A percentile compares a stretch with the other conserved stretches of the same genome.
These are phyloP conservation scores for Lepetodrilus schrolli DNA, from an alignment of 2,888 invertebrate genomes.

Conservation along the genomic window DNA sequence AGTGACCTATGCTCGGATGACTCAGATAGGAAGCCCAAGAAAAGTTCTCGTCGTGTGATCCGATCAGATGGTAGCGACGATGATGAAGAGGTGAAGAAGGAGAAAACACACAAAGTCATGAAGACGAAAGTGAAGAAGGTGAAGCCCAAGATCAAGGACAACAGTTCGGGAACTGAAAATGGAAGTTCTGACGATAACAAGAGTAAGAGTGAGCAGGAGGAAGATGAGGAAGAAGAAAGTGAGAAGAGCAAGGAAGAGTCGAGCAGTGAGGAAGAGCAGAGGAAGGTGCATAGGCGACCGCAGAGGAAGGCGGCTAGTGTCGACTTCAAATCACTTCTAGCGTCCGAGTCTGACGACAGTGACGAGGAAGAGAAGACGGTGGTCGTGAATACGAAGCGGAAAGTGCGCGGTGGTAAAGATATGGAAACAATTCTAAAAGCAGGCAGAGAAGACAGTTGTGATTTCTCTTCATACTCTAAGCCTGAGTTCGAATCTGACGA, in stretches of 20 bases:
- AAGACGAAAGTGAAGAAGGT: slow-evolving; percentile 41
- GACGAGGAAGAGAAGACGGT: slow-evolving; percentile 30
- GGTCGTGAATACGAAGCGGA: slow-evolving; percentile 25
- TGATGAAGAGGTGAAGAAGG: slow-evolving; percentile 32
- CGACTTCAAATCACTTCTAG: slow-evolving; percentile 1
- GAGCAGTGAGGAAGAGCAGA: slow-evolving; percentile 40
- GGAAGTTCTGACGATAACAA: slow-evolving; percentile 30
- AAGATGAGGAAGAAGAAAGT: slow-evolving; percentile 26
- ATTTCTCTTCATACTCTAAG: slow-evolving; percentile 9
- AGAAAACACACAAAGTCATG: slow-evolving; percentile 21
- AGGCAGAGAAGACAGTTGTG: slow-evolving; percentile 42
- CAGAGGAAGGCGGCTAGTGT: slow-evolving; percentile 4
- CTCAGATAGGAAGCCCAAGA: slow-evolving; percentile 35
- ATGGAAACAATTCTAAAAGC: slow-evolving; percentile 38
- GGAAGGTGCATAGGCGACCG: slow-evolving; percentile 30
- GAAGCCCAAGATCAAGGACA: slow-evolving; percentile 25
- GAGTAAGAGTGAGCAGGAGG: slow-evolving; percentile 3
- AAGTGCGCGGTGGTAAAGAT: slow-evolving; percentile 33
- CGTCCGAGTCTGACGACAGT: slow-evolving; percentile 33
- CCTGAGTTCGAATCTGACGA: neutral
- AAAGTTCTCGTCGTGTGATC: slow-evolving; percentile 8
- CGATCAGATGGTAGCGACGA: slow-evolving; percentile 29
- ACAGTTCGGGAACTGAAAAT: slow-evolving; percentile 2
- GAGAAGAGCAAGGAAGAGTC: slow-evolving; percentile 36
- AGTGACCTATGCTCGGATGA: slow-evolving; percentile 36